A percentile compares a stretch with the other conserved stretches of the same genome.
Evolutionary conservation across 2,797 vertebrate genomes (phyloP).

Genomic region (Mallotus villosus): DNA sequence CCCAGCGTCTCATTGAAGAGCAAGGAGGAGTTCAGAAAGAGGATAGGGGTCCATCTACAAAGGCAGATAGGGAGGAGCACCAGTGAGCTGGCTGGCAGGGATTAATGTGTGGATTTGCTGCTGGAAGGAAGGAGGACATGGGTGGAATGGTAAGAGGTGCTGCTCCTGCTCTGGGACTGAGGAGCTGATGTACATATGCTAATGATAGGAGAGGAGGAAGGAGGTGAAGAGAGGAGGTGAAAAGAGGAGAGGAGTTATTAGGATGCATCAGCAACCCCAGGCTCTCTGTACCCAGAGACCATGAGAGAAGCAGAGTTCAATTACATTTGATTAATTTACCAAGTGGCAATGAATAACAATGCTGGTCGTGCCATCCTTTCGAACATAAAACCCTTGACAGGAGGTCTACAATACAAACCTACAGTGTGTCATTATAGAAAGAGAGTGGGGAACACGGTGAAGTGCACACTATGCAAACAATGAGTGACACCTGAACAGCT

Average conservation of each 20-base stretch:
- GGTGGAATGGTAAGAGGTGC: constrained; percentile 27
- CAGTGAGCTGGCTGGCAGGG: constrained; percentile 29
- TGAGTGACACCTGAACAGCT: too few relatives aligned
- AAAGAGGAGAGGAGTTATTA: constrained; percentile 11
- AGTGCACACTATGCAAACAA: too few relatives aligned
- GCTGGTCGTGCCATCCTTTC: neutral
- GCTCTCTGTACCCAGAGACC: neutral
- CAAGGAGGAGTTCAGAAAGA: constrained; percentile 14
- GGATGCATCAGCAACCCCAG: constrained; percentile 17
- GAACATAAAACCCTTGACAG: too few relatives aligned
- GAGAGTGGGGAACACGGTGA: too few relatives aligned
- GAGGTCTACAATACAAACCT: too few relatives aligned
- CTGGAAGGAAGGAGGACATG: neutral
- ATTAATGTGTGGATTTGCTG: constrained; percentile 35
- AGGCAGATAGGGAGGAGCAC: constrained; percentile 22
- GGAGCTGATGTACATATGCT: constrained; percentile 14
- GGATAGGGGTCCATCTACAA: constrained; percentile 29
- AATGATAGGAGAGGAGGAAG: constrained; percentile 2
- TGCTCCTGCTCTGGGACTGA: constrained; percentile 15
- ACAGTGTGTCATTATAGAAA: too few relatives aligned
- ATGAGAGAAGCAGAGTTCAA: constrained; percentile 12
- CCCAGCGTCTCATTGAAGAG: neutral
- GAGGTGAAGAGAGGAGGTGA: neutral
- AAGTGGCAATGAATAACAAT: constrained; percentile 17
- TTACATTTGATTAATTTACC: constrained; percentile 25